Percentiles rank a stretch among this genome's conserved stretches.
These are phyloP conservation scores for Oxyteleia sp. DNA, from an alignment of 2,888 invertebrate species.

Conservation along the genomic window DNA sequence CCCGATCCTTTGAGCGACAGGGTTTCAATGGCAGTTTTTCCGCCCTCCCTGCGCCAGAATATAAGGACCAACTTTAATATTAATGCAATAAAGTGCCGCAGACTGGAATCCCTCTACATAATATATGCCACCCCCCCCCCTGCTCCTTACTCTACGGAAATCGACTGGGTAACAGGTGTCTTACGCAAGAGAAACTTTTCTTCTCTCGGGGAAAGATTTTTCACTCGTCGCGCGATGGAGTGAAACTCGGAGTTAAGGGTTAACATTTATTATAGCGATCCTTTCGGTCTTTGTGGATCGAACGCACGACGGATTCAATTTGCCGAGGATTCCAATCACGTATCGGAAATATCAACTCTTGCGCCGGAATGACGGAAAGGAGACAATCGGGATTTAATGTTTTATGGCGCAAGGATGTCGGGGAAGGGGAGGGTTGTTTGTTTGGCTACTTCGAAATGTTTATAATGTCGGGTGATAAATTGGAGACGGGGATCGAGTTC, in stretches of 20 bases:
- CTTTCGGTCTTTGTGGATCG: conserved; percentile 32
- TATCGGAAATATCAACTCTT: conserved; percentile 38
- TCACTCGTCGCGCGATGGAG: conserved; percentile 35
- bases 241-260: conserved; percentile 45
- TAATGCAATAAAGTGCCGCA: conserved; percentile 80
- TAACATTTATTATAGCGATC: conserved; percentile 63
- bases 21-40: conserved; percentile 68
- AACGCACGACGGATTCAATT: conserved; percentile 46
- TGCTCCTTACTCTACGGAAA: conserved; percentile 32
- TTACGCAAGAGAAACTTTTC: conserved; percentile 53
- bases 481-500: background rate
- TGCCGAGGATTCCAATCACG: conserved; percentile 41
- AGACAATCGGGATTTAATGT: conserved; percentile 4
- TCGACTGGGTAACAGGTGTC: conserved; percentile 72
- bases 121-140: conserved; percentile 38
- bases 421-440: conserved; percentile 8
- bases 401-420: conserved; percentile 18
- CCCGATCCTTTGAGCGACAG: conserved; percentile 34
- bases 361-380: background rate
- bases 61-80: conserved; percentile 80
- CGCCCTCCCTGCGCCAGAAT: conserved; percentile 47
- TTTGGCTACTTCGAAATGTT: background rate
- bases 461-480: background rate
- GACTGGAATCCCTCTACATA: conserved; percentile 69
- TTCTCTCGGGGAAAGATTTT: conserved; percentile 40